These are phyloP conservation scores for Heteromormyrus szaboi DNA, from an alignment of 2,797 vertebrate genomes.

Conservation along the genomic window DNA sequence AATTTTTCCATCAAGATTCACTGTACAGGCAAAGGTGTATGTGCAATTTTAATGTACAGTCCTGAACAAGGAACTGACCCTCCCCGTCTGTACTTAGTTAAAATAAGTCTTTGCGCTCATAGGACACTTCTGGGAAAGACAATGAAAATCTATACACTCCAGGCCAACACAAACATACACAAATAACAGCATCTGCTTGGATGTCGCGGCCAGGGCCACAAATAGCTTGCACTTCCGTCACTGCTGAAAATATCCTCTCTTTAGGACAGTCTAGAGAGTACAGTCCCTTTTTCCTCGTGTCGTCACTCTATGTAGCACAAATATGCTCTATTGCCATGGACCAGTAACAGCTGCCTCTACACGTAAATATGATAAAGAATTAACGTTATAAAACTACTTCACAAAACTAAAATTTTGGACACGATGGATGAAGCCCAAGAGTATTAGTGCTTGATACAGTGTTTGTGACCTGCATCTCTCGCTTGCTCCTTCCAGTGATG, in stretches of 20 bases:
- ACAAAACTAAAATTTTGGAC: slow-evolving; percentile 11
- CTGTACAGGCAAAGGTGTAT: neutral
- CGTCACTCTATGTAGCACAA: neutral
- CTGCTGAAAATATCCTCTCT: slow-evolving; percentile 3
- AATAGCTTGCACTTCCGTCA: neutral
- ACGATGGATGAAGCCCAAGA: neutral
- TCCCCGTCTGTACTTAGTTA: neutral
- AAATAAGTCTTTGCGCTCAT: neutral
- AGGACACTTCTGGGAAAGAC: slow-evolving; percentile 13
- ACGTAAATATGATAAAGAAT: neutral
- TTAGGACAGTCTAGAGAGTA: neutral
- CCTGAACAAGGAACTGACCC: neutral
- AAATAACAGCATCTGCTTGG: slow-evolving; percentile 6
- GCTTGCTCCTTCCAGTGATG: neutral
- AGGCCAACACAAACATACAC: slow-evolving; percentile 14
- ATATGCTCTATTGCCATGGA: neutral
- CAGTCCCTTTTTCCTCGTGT: neutral
- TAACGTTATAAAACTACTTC: neutral
- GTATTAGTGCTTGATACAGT: slow-evolving; percentile 24
- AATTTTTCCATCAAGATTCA: neutral
- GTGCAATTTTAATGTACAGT: neutral
- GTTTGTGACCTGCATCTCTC: neutral
- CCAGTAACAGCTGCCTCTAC: neutral
- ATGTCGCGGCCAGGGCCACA: neutral
- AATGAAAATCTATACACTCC: neutral